These are phyloP conservation scores for Caenorhabditis macrosperma DNA, from an alignment of 2,888 invertebrate species.

Conservation along the genomic window DNA sequence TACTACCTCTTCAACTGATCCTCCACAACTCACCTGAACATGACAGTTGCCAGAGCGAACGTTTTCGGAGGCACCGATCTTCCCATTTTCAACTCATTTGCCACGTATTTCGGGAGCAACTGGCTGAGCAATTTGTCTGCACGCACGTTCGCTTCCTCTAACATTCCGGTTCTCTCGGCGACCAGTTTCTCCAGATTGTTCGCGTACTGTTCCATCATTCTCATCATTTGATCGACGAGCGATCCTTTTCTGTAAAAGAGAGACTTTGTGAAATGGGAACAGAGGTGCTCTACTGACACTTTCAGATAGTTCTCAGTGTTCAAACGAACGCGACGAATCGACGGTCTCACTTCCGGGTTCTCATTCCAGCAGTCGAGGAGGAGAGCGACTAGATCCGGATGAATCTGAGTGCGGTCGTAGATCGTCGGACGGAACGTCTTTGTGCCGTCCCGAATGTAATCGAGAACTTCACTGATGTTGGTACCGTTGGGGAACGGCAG, in stretches of 20 bases:
- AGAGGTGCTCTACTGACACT: constrained; percentile 56
- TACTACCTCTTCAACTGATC: constrained; percentile 1
- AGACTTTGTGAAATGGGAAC: not conserved
- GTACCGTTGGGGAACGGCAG: constrained; percentile 75
- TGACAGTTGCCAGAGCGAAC: constrained; percentile 74
- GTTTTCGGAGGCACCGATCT: constrained; percentile 77
- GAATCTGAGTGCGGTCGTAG: constrained; percentile 72
- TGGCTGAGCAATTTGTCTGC: constrained; percentile 78
- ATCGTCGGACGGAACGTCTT: constrained; percentile 73
- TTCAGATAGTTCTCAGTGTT: constrained; percentile 79
- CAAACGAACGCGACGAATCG: constrained; percentile 77
- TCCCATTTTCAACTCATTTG: constrained; percentile 77
- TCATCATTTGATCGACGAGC: constrained; percentile 73
- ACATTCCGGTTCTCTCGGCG: constrained; percentile 78
- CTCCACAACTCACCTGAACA: constrained; percentile 65
- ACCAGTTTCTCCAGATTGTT: constrained; percentile 80
- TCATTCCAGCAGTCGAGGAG: constrained; percentile 75
- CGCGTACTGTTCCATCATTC: constrained; percentile 77
- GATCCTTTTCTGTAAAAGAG: constrained; percentile 66
- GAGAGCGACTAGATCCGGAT: constrained; percentile 75
- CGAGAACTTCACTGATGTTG: constrained; percentile 73
- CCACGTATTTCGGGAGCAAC: constrained; percentile 77
- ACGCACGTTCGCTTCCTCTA: constrained; percentile 78
- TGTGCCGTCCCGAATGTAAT: constrained; percentile 73
- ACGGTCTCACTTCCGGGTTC: constrained; percentile 78